Conservation (phyloP, 2,113 vertebrate species). For the Hippolais icterina region DNA sequence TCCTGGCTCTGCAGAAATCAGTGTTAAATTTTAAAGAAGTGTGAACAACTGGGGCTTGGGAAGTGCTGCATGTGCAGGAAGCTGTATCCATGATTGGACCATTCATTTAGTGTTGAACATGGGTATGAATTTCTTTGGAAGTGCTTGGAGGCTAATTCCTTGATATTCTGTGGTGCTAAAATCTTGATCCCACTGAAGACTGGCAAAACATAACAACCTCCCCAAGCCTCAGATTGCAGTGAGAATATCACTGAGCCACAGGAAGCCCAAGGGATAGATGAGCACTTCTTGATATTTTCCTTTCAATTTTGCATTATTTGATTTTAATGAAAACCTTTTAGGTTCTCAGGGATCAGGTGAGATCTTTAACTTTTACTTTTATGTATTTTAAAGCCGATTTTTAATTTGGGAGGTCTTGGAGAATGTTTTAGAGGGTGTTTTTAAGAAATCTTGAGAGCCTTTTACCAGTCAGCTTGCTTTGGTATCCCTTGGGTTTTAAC, state of each 20-base stretch:
- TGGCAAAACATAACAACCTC: not conserved
- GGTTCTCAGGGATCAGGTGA: not conserved
- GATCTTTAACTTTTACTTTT: too few relatives aligned
- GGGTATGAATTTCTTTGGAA: not conserved
- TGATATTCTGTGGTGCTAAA: not conserved
- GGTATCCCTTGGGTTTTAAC: not conserved
- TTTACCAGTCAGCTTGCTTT: not conserved
- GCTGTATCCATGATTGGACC: not conserved
- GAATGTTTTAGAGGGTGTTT: not conserved
- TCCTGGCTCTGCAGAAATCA: not conserved
- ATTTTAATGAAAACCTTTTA: not conserved
- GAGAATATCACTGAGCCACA: not conserved
- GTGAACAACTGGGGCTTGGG: not conserved
- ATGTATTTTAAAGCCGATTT: not conserved
- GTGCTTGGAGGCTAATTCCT: not conserved
- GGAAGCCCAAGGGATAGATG: not conserved
- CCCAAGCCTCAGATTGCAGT: not conserved
- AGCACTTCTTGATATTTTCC: not conserved
- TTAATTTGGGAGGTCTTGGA: not conserved
- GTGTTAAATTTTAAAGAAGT: not conserved
- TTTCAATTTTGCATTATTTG: not conserved
- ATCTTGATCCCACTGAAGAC: not conserved
- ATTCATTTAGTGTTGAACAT: not conserved
- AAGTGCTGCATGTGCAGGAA: rapidly evolving
- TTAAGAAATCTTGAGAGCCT: not conserved